phyloP scores from a whole-genome alignment of 2,888 invertebrate species.

The Agrilus mali region DNA sequence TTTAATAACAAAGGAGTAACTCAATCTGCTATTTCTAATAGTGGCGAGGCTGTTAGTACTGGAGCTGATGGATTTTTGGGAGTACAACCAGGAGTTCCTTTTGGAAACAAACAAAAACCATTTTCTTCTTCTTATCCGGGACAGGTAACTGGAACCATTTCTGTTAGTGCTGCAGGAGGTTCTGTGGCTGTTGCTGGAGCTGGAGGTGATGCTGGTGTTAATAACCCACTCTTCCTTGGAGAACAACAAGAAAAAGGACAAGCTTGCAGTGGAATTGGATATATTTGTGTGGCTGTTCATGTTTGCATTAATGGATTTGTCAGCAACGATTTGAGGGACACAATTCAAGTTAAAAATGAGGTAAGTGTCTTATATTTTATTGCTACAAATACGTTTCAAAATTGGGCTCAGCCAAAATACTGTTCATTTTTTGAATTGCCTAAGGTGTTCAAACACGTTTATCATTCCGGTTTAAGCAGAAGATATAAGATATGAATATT shows the following conservation, averaged over 20 bases:
- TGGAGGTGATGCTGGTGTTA: neutral
- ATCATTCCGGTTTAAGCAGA: no score
- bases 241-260: slow-evolving; percentile 1
- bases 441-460: no score
- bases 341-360: slow-evolving; percentile 38
- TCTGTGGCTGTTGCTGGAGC: neutral
- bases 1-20: neutral
- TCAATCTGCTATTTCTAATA: slow-evolving; percentile 15
- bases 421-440: no score
- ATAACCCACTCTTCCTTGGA: neutral
- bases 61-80: slow-evolving; percentile 28
- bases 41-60: slow-evolving; percentile 22
- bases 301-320: slow-evolving; percentile 50
- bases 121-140: slow-evolving; percentile 6
- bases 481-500: no score
- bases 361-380: slow-evolving; percentile 34
- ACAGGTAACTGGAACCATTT: neutral
- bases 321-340: slow-evolving; percentile 36
- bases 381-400: no score
- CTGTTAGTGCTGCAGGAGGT: neutral
- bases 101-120: slow-evolving; percentile 12
- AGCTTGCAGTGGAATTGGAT: slow-evolving; percentile 45
- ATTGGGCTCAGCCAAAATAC: no score
- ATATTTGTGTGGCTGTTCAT: slow-evolving; percentile 46
- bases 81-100: slow-evolving; percentile 26